These are phyloP conservation scores for Brachionus manjavacas DNA, from an alignment of 1,140 invertebrate genomes.

Conservation along the genomic window DNA sequence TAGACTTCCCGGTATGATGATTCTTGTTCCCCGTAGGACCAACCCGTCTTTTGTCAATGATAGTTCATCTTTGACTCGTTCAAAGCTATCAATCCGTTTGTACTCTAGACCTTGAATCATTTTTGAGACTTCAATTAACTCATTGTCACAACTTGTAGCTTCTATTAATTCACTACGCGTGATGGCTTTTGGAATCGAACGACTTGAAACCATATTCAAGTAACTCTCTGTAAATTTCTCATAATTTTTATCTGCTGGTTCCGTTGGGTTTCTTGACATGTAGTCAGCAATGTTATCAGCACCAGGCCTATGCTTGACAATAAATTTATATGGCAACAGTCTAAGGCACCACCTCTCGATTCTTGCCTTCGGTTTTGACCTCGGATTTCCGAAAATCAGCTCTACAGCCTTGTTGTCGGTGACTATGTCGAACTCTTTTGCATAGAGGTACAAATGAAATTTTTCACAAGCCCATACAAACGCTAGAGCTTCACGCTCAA, in stretches of 20 bases:
- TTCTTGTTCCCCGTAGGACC: slow-evolving; percentile 48
- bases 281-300: no score
- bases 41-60: neutral
- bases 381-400: no score
- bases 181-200: neutral
- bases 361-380: no score
- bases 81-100: neutral
- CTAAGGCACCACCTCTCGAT: no score
- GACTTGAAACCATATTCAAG: neutral
- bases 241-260: neutral
- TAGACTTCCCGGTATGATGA: slow-evolving; percentile 56
- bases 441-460: no score
- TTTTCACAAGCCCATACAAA: no score
- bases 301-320: no score
- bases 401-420: no score
- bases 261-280: no score
- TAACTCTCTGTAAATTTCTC: neutral
- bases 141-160: neutral
- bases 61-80: neutral
- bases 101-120: neutral
- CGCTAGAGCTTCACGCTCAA: neutral
- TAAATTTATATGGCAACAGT: no score
- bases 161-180: neutral
- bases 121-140: neutral
- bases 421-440: no score